A percentile compares a stretch with the other conserved stretches of the same genome.
These are phyloP conservation scores for Orchestes rusci DNA, from an alignment of 2,888 invertebrate genomes.

Conservation along the genomic window DNA sequence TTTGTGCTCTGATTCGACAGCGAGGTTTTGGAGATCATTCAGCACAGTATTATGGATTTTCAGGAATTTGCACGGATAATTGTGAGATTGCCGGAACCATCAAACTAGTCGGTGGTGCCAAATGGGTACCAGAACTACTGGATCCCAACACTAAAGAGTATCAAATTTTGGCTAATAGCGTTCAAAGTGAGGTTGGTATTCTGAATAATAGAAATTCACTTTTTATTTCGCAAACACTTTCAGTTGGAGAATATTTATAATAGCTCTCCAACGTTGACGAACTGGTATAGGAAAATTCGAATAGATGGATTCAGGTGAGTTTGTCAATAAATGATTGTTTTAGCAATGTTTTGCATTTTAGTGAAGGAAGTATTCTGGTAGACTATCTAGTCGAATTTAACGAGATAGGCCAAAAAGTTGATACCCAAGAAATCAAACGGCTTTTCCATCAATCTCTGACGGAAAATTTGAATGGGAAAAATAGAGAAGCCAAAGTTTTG, in stretches of 20 bases:
- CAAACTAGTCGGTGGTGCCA: conserved; percentile 71
- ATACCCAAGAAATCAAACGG: conserved; percentile 65
- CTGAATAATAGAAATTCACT: background rate
- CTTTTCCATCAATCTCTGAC: conserved; percentile 56
- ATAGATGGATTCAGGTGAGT: conserved; percentile 73
- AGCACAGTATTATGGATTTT: too few relatives aligned
- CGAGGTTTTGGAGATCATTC: too few relatives aligned
- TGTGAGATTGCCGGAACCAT: conserved; percentile 84
- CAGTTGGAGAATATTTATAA: conserved; percentile 80
- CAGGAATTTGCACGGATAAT: conserved; percentile 57
- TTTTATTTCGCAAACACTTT: too few relatives aligned
- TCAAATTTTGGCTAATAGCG: conserved; percentile 73
- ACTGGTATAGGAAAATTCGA: conserved; percentile 78
- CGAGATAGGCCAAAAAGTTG: conserved; percentile 62
- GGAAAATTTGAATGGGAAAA: conserved; percentile 28
- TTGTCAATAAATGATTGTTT: background rate
- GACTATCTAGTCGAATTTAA: conserved; percentile 82
- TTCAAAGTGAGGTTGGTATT: conserved; percentile 66
- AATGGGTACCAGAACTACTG: conserved; percentile 79
- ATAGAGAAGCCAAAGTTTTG: conserved; percentile 39
- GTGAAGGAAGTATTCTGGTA: conserved; percentile 78
- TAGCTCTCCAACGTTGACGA: conserved; percentile 63
- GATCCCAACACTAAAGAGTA: conserved; percentile 84
- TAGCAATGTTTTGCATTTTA: too few relatives aligned
- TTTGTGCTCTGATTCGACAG: background rate